These are phyloP conservation scores for Xerus rutilus DNA, from an alignment of 2,797 vertebrate genomes.

Conservation along the genomic window DNA sequence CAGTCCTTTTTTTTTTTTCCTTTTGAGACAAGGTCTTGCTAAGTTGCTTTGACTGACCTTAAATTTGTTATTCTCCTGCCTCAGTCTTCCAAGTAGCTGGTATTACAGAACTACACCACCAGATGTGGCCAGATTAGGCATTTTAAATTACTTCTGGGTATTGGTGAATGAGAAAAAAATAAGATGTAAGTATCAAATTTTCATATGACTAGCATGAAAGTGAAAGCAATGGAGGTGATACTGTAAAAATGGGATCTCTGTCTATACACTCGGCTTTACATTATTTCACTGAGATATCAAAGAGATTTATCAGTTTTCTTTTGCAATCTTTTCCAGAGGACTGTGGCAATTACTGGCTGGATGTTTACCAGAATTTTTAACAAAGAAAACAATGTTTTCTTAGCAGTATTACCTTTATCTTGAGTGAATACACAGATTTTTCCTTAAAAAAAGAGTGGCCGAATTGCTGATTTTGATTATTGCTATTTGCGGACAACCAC, in stretches of 20 bases:
- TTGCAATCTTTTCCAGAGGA: not conserved
- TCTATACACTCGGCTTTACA: not conserved
- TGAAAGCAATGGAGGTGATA: not conserved
- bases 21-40: too few relatives aligned
- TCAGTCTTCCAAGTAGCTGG: too few relatives aligned
- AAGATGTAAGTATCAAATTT: constrained; percentile 6
- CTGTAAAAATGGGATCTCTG: not conserved
- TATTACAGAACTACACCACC: too few relatives aligned
- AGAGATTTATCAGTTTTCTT: not conserved
- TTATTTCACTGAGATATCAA: not conserved
- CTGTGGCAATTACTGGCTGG: not conserved
- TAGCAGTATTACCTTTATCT: not conserved
- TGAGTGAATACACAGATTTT: not conserved
- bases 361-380: constrained; percentile 33
- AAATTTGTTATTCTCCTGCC: too few relatives aligned
- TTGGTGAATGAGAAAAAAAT: not conserved
- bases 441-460: not conserved
- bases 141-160: not conserved
- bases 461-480: not conserved
- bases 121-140: not conserved
- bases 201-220: not conserved
- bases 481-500: not conserved
- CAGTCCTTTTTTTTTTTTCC: too few relatives aligned
- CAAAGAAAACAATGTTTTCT: not conserved
- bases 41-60: too few relatives aligned